Conservation (phyloP, 2,113 vertebrate genomes). For the Calypte anna region DNA sequence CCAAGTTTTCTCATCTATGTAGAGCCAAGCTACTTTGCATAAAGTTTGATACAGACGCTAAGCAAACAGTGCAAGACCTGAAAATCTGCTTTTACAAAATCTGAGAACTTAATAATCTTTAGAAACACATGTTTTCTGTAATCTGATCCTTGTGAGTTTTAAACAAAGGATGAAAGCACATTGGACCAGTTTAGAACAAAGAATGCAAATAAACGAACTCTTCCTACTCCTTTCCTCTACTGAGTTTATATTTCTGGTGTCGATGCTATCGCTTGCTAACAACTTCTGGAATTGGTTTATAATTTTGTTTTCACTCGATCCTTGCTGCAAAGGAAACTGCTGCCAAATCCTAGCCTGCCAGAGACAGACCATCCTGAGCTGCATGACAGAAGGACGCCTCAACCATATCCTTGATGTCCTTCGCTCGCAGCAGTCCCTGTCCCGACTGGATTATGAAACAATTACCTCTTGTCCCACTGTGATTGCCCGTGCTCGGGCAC, state of each 20-base stretch:
- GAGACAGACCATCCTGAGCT: conserved; percentile 69
- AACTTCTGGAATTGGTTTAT: neutral
- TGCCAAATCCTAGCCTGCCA: conserved; percentile 60
- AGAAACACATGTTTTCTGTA: neutral
- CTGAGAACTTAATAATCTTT: neutral
- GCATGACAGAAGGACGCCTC: conserved; percentile 80
- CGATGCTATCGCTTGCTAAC: neutral
- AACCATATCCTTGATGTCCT: conserved; percentile 77
- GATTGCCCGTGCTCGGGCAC: conserved; percentile 58
- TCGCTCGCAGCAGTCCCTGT: conserved; percentile 56
- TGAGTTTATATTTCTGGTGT: neutral
- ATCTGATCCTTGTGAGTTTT: neutral
- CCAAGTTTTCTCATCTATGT: neutral
- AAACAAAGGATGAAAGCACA: neutral
- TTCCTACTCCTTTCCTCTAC: neutral
- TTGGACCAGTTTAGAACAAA: neutral
- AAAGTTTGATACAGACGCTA: neutral
- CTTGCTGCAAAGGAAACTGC: conserved; percentile 13
- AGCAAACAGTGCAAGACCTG: neutral
- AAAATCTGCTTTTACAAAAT: neutral
- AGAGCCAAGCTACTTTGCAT: neutral
- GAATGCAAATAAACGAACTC: neutral
- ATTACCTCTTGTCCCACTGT: conserved; percentile 68
- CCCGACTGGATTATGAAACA: conserved; percentile 72
- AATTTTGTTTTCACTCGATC: neutral